Base-by-base conservation (phyloP, 1,140 invertebrate species). In the Diorhabda elongata region DNA sequence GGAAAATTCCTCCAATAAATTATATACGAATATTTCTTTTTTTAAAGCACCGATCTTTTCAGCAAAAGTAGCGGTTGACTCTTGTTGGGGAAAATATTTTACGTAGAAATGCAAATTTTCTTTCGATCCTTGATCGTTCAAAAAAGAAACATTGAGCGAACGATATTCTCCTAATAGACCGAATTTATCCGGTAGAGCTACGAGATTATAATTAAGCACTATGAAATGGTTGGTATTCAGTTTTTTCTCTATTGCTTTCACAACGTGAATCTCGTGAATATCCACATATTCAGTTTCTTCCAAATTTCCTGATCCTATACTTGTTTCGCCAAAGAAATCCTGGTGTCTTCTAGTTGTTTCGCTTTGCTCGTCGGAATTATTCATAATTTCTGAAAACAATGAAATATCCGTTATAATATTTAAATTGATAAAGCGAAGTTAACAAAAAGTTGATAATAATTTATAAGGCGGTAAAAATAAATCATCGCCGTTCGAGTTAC, bases 1-100 rank as follows among this genome's bases (percentile, higher is more conserved):
- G 56, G 67, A 60, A 11, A 73, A 69, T 60, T 59, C 44, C 9
- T 71, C 44, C 4, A 75, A 70, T 4, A 74, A 41, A 42, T 70
- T 65, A 58, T 76, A 76, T 1, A 72, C 67, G 56, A 76, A 76
- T 0, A 73, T 61, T 64, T 77, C 76, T 64, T 74, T 76, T 47
- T 71, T 66, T 56, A 71, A 77, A 41, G 68, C 71, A 0, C 73
- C 69, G 0, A 67, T 58, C 3, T 64, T 62, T 11, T 69, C 67
- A 7, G 70, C 71, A 44, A 76, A 77, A 43, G 43, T 58, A n/a
- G 67, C 69, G 11, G 63, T 44, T n/a, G 63, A 58, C 44, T 56
- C 68, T 4, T 45, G 43, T 41, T 59, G 61, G 3, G 69, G 64
- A n/a, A 75, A 71, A 44, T 58, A 59, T 59, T 76, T 75, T 2